Evolutionary conservation across 2,888 invertebrate genomes (phyloP).

Genomic region (Hypomecis punctinalis): DNA sequence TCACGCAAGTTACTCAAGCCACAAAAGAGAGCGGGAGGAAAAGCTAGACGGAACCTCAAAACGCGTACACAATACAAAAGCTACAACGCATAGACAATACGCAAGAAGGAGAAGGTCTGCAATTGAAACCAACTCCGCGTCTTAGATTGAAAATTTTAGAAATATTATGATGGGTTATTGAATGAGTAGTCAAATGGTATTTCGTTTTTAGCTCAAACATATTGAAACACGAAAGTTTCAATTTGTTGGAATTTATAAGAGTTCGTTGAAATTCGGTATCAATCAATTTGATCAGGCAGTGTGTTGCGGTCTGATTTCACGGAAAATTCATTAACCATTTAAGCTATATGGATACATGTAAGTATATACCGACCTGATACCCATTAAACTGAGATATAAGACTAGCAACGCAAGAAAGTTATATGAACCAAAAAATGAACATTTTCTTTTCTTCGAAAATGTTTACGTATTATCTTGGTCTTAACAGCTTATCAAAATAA

Average conservation of each 20-base stretch:
- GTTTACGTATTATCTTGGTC: constrained; percentile 12
- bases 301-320: constrained; percentile 13
- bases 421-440: constrained; percentile 4
- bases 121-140: no score
- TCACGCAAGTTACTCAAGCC: no score
- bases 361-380: not conserved
- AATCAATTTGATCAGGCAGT: constrained; percentile 6
- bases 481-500: constrained; percentile 29
- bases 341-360: not conserved
- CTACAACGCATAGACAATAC: no score
- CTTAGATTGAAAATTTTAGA: no score
- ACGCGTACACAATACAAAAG: no score
- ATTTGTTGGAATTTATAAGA: not conserved
- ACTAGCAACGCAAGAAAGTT: not conserved
- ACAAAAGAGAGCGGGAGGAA: no score
- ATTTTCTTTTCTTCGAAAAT: constrained; percentile 13
- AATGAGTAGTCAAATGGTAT: no score
- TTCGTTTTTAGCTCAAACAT: no score
- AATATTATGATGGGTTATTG: no score
- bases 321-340: constrained; percentile 7
- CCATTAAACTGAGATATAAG: not conserved
- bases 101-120: no score
- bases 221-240: not conserved
- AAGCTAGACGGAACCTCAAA: no score
- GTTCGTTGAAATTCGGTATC: constrained; percentile 5